Conservation (phyloP, 1,140 invertebrate species). For the Caerostris darwini region DNA sequence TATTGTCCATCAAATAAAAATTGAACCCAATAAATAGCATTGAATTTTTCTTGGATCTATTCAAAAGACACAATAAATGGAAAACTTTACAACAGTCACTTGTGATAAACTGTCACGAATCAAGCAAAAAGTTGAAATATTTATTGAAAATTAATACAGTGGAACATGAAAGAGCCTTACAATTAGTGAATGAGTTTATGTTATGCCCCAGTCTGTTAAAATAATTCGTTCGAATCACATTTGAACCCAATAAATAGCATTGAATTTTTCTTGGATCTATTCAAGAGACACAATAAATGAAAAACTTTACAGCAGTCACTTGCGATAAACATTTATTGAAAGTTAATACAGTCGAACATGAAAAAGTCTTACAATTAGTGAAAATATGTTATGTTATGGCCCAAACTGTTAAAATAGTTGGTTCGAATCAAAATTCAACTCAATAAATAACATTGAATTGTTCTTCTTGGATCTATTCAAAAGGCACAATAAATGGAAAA, state of each 20-base stretch:
- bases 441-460: not conserved
- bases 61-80: not conserved
- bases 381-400: too few species aligned
- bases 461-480: not conserved
- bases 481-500: not conserved
- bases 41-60: not conserved
- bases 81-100: not conserved
- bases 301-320: not conserved
- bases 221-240: too few species aligned
- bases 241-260: not conserved
- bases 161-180: not conserved
- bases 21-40: not conserved
- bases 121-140: constrained; percentile 47
- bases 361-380: not conserved
- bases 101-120: constrained; percentile 44
- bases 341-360: constrained; percentile 33
- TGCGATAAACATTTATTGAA: constrained; percentile 65
- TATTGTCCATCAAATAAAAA: too few species aligned
- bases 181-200: too few species aligned
- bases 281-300: not conserved
- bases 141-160: constrained; percentile 61
- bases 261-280: not conserved
- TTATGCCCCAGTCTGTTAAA: too few species aligned
- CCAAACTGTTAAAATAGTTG: too few species aligned
- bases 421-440: not conserved